Evolutionary conservation across 2,113 vertebrate genomes (phyloP).

Genomic region (Zeus faber): DNA sequence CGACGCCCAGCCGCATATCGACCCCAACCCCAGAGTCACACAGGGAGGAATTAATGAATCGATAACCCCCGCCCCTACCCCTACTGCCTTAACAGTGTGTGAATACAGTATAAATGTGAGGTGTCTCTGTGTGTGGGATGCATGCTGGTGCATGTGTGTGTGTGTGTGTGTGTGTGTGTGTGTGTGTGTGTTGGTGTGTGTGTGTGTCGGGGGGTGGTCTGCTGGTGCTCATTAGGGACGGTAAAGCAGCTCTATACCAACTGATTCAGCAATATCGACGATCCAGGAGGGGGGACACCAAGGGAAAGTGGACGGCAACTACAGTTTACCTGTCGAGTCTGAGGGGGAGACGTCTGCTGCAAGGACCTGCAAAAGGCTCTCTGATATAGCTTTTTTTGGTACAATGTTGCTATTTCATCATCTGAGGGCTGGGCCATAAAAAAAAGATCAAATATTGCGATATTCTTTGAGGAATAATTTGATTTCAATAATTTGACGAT

Average conservation of each 20-base stretch:
- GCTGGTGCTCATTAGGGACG: slow-evolving; percentile 49
- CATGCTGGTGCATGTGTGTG: not conserved
- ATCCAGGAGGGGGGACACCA: no score
- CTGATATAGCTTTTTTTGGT: no score
- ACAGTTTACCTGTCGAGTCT: no score
- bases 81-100: slow-evolving; percentile 22
- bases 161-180: slow-evolving; percentile 20
- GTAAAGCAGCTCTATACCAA: slow-evolving; percentile 29
- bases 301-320: no score
- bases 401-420: no score
- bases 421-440: no score
- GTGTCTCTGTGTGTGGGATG: slow-evolving; percentile 40
- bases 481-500: no score
- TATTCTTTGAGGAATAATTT: no score
- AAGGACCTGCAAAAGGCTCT: no score
- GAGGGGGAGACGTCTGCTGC: no score
- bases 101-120: no score
- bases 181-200: slow-evolving; percentile 7
- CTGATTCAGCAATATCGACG: slow-evolving; percentile 54
- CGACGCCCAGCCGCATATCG: slow-evolving; percentile 31
- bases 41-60: slow-evolving; percentile 46
- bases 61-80: slow-evolving; percentile 22
- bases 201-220: slow-evolving; percentile 8
- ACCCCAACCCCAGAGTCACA: slow-evolving; percentile 38
- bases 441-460: no score